These are phyloP conservation scores for Drosophila niveifrons DNA, from an alignment of 2,888 invertebrate species.

Conservation along the genomic window DNA sequence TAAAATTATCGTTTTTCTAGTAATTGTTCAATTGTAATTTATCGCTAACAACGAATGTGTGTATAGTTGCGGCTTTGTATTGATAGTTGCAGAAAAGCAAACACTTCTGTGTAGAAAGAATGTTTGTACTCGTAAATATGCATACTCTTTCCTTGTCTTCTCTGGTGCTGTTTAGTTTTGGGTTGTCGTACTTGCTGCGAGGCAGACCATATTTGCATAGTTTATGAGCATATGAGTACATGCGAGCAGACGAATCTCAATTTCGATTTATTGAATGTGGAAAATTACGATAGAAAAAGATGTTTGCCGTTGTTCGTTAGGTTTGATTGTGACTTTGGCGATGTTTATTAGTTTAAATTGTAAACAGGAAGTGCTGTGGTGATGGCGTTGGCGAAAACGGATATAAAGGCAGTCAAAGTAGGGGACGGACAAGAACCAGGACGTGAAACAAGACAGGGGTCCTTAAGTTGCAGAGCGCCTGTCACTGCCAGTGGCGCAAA, in stretches of 20 bases:
- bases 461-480: constrained; percentile 57
- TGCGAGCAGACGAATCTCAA: constrained; percentile 31
- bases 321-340: constrained; percentile 32
- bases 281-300: constrained; percentile 62
- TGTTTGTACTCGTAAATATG: constrained; percentile 40
- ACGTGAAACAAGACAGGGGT: constrained; percentile 34
- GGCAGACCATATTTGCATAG: constrained; percentile 43
- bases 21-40: background rate
- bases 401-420: constrained; percentile 55
- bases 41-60: too few species aligned
- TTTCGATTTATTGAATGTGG: constrained; percentile 72
- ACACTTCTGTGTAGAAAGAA: constrained; percentile 10
- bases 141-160: constrained; percentile 1
- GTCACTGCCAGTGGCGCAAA: constrained; percentile 61
- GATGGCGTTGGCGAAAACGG: constrained; percentile 45
- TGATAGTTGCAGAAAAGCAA: constrained; percentile 31
- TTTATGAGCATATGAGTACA: constrained; percentile 8
- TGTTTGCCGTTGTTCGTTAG: constrained; percentile 15
- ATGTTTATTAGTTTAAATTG: constrained; percentile 76
- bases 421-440: background rate
- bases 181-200: background rate
- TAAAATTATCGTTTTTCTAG: too few species aligned
- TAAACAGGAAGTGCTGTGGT: constrained; percentile 78
- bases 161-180: background rate
- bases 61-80: too few species aligned